Evolutionary conservation across 2,113 vertebrate species (phyloP), one percentile per base, ranked within the genome.

Genomic region (Oreochromis tanganicae): DNA sequence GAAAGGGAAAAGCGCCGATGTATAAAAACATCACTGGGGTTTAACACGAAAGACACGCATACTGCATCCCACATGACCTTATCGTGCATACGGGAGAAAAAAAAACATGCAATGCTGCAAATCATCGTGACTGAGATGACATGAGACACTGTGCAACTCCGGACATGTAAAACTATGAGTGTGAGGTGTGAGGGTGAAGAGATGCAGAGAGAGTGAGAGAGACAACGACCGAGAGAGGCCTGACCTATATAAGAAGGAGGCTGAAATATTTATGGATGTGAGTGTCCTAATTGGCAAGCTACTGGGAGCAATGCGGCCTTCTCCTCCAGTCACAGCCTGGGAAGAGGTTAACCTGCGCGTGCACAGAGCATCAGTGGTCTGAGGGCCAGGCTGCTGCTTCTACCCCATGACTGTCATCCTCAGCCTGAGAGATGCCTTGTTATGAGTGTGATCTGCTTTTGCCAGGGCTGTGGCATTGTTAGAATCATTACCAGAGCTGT

Each of bases 181-280:
- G 87, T 71, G 86, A 83, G 90, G 84, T 86, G 87, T 75, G 82
- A 83, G 91, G 84, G 73, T 87, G 87, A 89, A 11, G 83, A 80
- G 88, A 86, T 71, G 91, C 41, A 89, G 92, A 87, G 85, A 88
- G 80, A 43, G 83, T 10, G 80, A 85, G 90, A 88, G 90, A 92
- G 87, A 86, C 89, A 78, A 86, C 10, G 78, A 93, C 88, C 68
- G 90, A 94, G 92, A 93, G 92, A 93, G 91, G 92, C 91, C 92
- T 96, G 96, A 96, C 96, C 96, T 94, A 97, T 95, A 96, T 97
- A 96, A 94, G 95, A 96, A 96, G 91, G 91, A 96, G 96, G 95
- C 94, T 97, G 93, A 97, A 97, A 97, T 97, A 97, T 97, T 97
- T 97, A 96, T 97, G 96, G 96, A 96, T 94, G 92, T 94, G 90